Conservation (phyloP, 2,113 vertebrate species). For the Gobio gobio region DNA sequence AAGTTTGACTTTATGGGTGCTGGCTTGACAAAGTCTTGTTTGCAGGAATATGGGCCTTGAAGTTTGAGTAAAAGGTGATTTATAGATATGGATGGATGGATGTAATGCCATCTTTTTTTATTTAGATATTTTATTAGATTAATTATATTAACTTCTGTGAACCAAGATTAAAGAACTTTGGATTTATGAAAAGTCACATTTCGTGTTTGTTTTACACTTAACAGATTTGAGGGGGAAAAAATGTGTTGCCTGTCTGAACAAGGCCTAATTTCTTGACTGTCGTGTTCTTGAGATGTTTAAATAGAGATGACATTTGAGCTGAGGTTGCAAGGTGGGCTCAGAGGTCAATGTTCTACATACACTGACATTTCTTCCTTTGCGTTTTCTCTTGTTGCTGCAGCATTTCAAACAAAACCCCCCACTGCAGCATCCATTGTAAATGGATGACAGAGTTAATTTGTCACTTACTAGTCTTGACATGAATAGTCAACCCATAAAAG, state of each 20-base stretch:
- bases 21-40: not conserved
- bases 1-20: not conserved
- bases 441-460: constrained; percentile 6
- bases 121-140: not conserved
- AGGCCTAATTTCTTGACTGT: constrained; percentile 11
- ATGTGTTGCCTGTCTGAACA: not conserved
- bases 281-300: constrained; percentile 45
- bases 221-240: not conserved
- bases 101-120: not conserved
- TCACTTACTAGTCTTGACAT: not conserved
- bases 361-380: not conserved
- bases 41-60: not conserved
- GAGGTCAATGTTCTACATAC: constrained; percentile 23
- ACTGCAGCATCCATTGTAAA: not conserved
- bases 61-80: no score
- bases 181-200: not conserved
- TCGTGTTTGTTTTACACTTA: not conserved
- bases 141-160: not conserved
- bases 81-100: not conserved
- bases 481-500: not conserved
- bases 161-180: not conserved
- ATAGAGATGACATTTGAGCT: constrained; percentile 43
- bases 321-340: constrained; percentile 7
- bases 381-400: not conserved
- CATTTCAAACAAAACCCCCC: not conserved